Evolutionary conservation across 2,797 vertebrate species (phyloP).

Genomic region (Gadopsis marmoratus): DNA sequence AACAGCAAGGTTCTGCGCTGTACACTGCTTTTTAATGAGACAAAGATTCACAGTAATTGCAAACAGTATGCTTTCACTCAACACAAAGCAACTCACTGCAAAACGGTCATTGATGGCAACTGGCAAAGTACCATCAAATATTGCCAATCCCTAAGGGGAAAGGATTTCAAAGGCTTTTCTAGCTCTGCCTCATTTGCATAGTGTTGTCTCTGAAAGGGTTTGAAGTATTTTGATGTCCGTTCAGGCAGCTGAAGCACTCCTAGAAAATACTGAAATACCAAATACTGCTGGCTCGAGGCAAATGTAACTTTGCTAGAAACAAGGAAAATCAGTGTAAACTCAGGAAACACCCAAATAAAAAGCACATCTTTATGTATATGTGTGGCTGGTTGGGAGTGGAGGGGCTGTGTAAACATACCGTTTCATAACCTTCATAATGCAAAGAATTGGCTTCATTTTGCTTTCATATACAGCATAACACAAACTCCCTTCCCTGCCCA

Average conservation of each 20-base stretch:
- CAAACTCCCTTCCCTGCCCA: constrained; percentile 7
- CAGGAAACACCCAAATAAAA: constrained; percentile 15
- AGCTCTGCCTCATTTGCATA: constrained; percentile 68
- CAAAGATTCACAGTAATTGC: constrained; percentile 73
- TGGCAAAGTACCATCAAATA: constrained; percentile 69
- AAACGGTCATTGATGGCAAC: constrained; percentile 68
- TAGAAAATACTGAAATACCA: constrained; percentile 54
- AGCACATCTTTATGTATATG: constrained; percentile 15
- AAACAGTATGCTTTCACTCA: constrained; percentile 60
- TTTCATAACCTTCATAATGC: constrained; percentile 29
- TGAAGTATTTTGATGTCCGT: constrained; percentile 68
- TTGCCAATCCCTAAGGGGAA: constrained; percentile 50
- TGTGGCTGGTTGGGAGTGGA: constrained; percentile 3
- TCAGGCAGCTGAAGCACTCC: constrained; percentile 49
- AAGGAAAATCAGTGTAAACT: constrained; percentile 39
- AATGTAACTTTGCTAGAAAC: constrained; percentile 35
- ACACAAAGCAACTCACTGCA: constrained; percentile 67
- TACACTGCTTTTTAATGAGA: constrained; percentile 72
- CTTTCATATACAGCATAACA: constrained; percentile 4
- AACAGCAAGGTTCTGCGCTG: constrained; percentile 57
- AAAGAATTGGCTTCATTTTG: constrained; percentile 20
- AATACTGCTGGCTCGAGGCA: constrained; percentile 17
- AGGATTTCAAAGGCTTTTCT: constrained; percentile 73
- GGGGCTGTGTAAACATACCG: not conserved
- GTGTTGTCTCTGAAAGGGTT: constrained; percentile 67